Base-by-base conservation (phyloP, 1,140 invertebrate species). In the Argopecten irradians region DNA sequence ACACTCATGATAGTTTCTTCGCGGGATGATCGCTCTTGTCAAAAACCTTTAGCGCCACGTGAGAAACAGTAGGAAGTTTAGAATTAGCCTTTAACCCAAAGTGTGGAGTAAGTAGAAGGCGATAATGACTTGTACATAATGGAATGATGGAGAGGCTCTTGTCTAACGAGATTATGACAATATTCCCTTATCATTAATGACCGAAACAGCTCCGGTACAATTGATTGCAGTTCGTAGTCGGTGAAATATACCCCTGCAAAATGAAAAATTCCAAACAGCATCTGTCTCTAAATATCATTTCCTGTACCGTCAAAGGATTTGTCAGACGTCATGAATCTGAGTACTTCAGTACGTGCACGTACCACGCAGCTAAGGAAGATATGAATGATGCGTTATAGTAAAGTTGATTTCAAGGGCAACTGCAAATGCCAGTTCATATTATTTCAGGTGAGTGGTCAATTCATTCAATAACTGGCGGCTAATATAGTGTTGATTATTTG, bases 81-180 rank as follows among this genome's bases (percentile, higher is more conserved):
- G 55, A 71, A 71, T 71, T 71, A 71, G 55, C 55, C 55, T 71
- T n/a, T 71, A 71, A 71, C 55, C 55, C 55, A n/a, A 71, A 71
- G 55, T 71, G 55, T 11, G 55, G 55, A 71, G 55, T 71, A 71
- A 71, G n/a, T n/a, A 71, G 55, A n/a, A 71, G 55, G 55, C 13
- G 55, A 71, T 71, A 71, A 71, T 71, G 55, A 71, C 55, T 71
- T n/a, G 55, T 71, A 71, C n/a, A 71, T 71, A 71, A 71, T 71
- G 28, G 55, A 71, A 71, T 71, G 55, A 71, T 71, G 55, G 55
- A 71, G 55, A n/a, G 55, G n/a, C 28, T 71, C 55, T 28, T 71
- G 55, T 71, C 55, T 71, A 71, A 71, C 55, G 28, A 71, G 55
- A 71, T 71, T 71, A 71, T 71, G 55, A 71, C 55, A 71, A 71